Conservation (phyloP, 2,888 invertebrate species). For the Vanessa cardui region DNA sequence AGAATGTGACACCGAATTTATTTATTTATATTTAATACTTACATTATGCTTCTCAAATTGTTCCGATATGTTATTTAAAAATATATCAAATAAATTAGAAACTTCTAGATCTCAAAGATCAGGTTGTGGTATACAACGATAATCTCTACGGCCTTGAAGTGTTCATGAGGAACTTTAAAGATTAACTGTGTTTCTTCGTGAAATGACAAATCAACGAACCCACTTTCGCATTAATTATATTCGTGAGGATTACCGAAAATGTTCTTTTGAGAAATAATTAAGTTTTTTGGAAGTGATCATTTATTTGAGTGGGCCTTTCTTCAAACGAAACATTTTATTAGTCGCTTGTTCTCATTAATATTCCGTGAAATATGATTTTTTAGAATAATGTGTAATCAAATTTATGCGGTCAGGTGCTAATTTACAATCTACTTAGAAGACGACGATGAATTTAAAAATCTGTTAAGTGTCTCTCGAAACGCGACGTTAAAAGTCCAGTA, state of each 20-base stretch:
- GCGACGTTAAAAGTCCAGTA: not conserved
- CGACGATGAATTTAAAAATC: not conserved
- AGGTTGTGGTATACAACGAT: too few relatives aligned
- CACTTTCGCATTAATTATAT: too few relatives aligned
- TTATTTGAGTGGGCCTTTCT: slow-evolving; percentile 7
- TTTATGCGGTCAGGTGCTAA: slow-evolving; percentile 11
- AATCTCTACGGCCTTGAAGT: too few relatives aligned
- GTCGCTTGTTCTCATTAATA: slow-evolving; percentile 16
- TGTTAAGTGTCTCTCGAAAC: not conserved
- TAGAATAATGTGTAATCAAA: slow-evolving; percentile 20
- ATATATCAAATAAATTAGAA: too few relatives aligned
- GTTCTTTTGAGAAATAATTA: slow-evolving; percentile 1
- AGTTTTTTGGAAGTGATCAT: not conserved
- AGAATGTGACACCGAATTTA: too few relatives aligned
- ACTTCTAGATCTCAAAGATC: too few relatives aligned
- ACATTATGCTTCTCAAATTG: too few relatives aligned
- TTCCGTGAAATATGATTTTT: slow-evolving; percentile 17
- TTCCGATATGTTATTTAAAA: too few relatives aligned
- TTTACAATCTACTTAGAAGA: slow-evolving; percentile 6
- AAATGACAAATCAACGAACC: too few relatives aligned
- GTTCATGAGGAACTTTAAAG: too few relatives aligned
- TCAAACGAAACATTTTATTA: slow-evolving; percentile 17
- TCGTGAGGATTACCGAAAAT: not conserved
- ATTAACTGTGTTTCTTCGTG: too few relatives aligned
- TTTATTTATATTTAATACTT: too few relatives aligned